Percentiles rank a stretch among this genome's conserved stretches.
Conservation (phyloP, 1,140 invertebrate species). For the Scaptodrosophila lebanonensis region DNA sequence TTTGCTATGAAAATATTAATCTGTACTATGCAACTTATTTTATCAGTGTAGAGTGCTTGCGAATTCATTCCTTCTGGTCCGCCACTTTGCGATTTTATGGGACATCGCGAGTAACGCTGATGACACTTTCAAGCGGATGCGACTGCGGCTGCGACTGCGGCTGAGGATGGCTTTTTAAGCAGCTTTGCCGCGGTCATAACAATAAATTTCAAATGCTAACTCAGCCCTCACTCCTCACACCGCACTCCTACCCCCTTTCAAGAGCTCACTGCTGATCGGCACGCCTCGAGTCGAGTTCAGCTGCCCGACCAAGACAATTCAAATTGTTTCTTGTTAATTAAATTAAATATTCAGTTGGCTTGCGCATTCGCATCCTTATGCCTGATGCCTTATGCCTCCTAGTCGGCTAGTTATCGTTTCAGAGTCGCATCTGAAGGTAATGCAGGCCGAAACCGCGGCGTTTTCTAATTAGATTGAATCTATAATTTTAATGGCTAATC, state of each 20-base stretch:
- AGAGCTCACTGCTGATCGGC: not conserved
- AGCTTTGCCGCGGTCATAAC: slow-evolving; percentile 61
- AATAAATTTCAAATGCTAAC: slow-evolving; percentile 60
- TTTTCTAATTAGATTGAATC: slow-evolving; percentile 77
- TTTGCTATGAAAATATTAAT: no score
- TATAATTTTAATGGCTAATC: slow-evolving; percentile 77
- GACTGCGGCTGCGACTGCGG: slow-evolving; percentile 47
- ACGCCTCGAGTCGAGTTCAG: no score
- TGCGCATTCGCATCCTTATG: not conserved
- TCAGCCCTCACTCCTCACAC: not conserved
- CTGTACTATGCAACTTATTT: no score
- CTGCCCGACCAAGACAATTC: slow-evolving; percentile 22
- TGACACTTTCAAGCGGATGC: slow-evolving; percentile 12
- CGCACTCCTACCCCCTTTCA: not conserved
- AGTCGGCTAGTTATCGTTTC: no score
- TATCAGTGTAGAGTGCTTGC: no score
- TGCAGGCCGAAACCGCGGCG: slow-evolving; percentile 34
- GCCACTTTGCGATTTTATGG: slow-evolving; percentile 54
- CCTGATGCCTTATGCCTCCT: not conserved
- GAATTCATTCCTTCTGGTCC: no score
- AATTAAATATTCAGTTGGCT: slow-evolving; percentile 69
- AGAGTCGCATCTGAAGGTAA: slow-evolving; percentile 7
- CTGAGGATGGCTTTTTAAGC: slow-evolving; percentile 15
- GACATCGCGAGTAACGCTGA: slow-evolving; percentile 11
- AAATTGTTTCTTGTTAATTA: slow-evolving; percentile 74